These are phyloP conservation scores for Spinibarbus caldwelli DNA, from an alignment of 2,797 vertebrate genomes.

Conservation along the genomic window DNA sequence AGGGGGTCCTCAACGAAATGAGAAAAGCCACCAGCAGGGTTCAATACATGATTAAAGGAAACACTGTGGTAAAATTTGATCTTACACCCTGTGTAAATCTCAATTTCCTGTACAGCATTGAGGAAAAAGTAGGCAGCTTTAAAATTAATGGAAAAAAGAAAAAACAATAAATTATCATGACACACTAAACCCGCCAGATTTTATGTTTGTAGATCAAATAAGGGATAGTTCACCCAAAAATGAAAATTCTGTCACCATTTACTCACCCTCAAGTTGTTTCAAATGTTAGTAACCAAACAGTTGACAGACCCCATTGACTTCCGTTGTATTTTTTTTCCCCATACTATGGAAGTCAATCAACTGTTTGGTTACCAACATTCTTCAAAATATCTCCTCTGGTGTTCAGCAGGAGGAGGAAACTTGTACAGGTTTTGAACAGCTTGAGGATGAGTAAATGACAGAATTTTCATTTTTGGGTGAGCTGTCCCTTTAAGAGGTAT, in stretches of 20 bases:
- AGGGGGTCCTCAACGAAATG: constrained; percentile 7
- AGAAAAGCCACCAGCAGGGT: neutral
- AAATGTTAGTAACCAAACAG: neutral
- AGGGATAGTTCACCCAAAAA: neutral
- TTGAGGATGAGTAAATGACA: neutral
- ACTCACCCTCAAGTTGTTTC: neutral
- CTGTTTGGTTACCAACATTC: neutral
- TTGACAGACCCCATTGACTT: neutral
- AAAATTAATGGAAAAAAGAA: neutral
- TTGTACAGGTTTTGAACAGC: neutral
- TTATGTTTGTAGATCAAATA: neutral
- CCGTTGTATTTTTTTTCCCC: neutral
- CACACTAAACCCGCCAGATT: neutral
- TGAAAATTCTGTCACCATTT: neutral
- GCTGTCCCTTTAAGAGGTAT: neutral
- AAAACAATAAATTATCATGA: constrained; percentile 35
- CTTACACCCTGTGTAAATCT: neutral
- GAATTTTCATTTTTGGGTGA: neutral
- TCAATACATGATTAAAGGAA: constrained; percentile 30
- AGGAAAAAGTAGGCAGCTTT: neutral
- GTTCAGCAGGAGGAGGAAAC: neutral
- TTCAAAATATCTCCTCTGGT: neutral
- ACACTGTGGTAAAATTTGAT: neutral
- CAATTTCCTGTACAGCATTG: constrained; percentile 1
- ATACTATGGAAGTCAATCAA: neutral